Percentiles rank a stretch among this genome's conserved stretches.
Conservation (phyloP, 1,140 invertebrate genomes). For the Amphibalanus amphitrite region DNA sequence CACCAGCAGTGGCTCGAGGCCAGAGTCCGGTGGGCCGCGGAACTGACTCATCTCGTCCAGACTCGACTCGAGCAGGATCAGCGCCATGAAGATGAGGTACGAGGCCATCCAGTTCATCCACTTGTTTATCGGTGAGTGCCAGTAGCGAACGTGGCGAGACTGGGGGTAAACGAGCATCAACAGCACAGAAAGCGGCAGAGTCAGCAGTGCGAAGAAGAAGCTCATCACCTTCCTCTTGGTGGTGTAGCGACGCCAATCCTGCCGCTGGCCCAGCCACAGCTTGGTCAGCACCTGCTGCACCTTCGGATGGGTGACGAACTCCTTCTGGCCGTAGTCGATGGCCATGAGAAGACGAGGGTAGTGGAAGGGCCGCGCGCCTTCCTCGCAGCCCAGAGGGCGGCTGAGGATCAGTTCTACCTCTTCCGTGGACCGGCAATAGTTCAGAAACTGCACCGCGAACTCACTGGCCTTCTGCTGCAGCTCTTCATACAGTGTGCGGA, state of each 20-base stretch:
- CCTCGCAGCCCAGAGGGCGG: slow-evolving; percentile 20
- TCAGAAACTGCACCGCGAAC: not conserved
- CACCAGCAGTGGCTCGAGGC: slow-evolving; percentile 28
- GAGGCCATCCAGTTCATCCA: slow-evolving; percentile 36
- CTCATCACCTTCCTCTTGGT: not conserved
- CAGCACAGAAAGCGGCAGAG: not conserved
- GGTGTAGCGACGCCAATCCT: slow-evolving; percentile 32
- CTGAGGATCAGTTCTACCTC: not conserved
- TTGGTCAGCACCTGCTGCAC: slow-evolving; percentile 42
- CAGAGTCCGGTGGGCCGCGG: slow-evolving; percentile 34
- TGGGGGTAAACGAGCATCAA: slow-evolving; percentile 25
- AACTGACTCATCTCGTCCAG: slow-evolving; percentile 21
- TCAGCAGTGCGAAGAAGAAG: not conserved
- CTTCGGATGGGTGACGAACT: slow-evolving; percentile 53
- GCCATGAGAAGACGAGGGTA: slow-evolving; percentile 46
- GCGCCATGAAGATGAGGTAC: slow-evolving; percentile 40
- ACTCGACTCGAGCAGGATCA: slow-evolving; percentile 39
- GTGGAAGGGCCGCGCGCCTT: slow-evolving; percentile 25
- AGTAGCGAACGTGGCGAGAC: slow-evolving; percentile 30
- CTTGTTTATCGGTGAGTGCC: slow-evolving; percentile 35
- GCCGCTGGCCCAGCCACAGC: slow-evolving; percentile 37
- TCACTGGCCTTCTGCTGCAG: not conserved
- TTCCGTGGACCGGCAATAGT: not conserved
- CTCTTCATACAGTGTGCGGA: not conserved
- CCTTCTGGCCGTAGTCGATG: slow-evolving; percentile 50